Percentiles rank a stretch among this genome's conserved stretches.
These are phyloP conservation scores for Geodia barretti DNA, from an alignment of 37 sponge, comb jelly and placozoan species.

Conservation along the genomic window DNA sequence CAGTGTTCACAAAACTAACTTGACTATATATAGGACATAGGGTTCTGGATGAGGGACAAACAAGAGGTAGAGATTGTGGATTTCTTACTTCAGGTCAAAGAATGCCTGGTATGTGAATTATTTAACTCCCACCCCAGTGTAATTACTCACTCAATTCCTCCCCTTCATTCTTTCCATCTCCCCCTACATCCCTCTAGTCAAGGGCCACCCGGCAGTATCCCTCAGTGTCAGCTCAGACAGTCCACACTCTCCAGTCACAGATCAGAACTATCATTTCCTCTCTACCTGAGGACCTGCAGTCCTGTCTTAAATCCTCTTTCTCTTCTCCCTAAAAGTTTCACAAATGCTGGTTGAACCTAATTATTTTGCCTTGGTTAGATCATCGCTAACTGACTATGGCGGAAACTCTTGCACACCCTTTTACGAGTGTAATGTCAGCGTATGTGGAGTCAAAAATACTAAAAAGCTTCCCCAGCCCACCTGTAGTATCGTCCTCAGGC, in stretches of 20 bases:
- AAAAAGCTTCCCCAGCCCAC: too few relatives aligned
- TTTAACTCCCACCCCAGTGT: background rate
- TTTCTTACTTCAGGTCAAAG: conserved; percentile 75
- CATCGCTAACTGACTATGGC: too few relatives aligned
- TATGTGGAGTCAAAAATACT: too few relatives aligned
- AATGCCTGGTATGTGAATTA: conserved; percentile 57
- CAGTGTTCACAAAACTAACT: background rate
- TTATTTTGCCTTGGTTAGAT: too few relatives aligned
- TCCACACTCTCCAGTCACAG: conserved; percentile 43
- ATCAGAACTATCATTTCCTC: conserved; percentile 38
- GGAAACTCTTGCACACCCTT: too few relatives aligned
- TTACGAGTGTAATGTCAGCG: too few relatives aligned
- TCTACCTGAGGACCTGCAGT: conserved; percentile 75
- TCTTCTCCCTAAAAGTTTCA: too few relatives aligned
- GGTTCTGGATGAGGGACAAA: conserved; percentile 87
- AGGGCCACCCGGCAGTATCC: conserved; percentile 45
- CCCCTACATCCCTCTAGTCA: background rate
- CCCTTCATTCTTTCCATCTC: background rate
- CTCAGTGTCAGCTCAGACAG: conserved; percentile 26
- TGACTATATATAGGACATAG: conserved; percentile 72
- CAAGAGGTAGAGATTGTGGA: conserved; percentile 91
- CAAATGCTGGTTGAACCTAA: too few relatives aligned
- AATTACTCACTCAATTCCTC: background rate
- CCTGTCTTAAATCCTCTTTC: conserved; percentile 43
- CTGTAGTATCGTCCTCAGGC: too few relatives aligned